Base-by-base conservation (phyloP, 2,113 vertebrate species). In the Forbesichthys agassizii region DNA sequence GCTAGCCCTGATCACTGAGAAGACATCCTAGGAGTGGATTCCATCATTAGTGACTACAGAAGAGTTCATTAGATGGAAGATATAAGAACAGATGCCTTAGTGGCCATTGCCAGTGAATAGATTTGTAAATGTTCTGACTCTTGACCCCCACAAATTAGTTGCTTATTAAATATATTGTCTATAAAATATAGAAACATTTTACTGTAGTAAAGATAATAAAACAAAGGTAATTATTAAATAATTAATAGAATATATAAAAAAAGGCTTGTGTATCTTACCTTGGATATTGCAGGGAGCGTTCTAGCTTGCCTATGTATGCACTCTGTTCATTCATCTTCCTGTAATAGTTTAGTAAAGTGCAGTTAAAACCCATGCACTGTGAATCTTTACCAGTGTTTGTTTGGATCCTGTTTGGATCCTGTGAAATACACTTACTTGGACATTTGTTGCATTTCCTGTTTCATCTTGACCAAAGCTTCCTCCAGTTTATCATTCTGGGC, bases 401-500 rank as follows among this genome's bases (percentile, higher is more conserved):
- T 2, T 71, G 27, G 27, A 27, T 27, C 27, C 10, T 3, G 6
- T 68, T 52, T 14, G 49, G 13, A 52, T 52, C 49, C 10, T 12
- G 59, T 46, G 59, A 11, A 14, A 9, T 9, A 64, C 33, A 66
- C 94, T 91, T 90, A 96, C 96, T 91, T 77, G 68, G 93, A 89
- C 33, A 94, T 78, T 68, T 91, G 89, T 58, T 95, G 91, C 33
- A 94, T 89, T 79, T 95, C 92, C 68, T 94, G 88, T 61, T 88
- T 89, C 62, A 91, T 89, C 81, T 91, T 93, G 78, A 88, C 83
- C n/a, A 95, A 81, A 14, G 85, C 78, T 4, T 93, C 94, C 71
- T 97, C 95, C 71, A 95, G 74, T 84, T 93, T 94, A 18, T 84
- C 79, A 60, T 82, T 93, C 96, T 98, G 86, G 48, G 76, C 59